Evolutionary conservation across 2,797 vertebrate genomes (phyloP), one percentile per base, ranked within the genome.

Genomic region (Acestrorhynchus altus): DNA sequence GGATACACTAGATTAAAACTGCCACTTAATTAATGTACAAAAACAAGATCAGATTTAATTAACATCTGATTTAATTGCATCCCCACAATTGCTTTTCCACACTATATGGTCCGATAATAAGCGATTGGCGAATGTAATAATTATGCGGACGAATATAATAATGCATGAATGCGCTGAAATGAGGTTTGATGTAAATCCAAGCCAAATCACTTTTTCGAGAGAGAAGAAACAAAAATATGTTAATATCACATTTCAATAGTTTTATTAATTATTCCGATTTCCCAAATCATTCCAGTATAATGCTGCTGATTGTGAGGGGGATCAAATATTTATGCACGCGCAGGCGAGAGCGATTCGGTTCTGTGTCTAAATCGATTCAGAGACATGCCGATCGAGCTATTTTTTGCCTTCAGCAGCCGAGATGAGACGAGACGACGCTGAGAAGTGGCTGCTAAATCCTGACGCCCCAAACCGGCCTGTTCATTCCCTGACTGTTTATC

Each of bases 21-120:
- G 90, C 77, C 89, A 90, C 92, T 93, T 92, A 91, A 93, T 93
- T 93, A 93, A 92, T 88, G 91, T 89, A 93, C 92, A 93, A 94
- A 83, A 93, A 94, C 93, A 91, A 93, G 92, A 94, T 94, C 93
- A 90, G 92, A 94, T 94, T 94, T 94, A 94, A 94, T 94, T 94
- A 94, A 92, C 91, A 93, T 93, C 92, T 90, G 91, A 93, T 94
- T 93, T 93, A 93, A 93, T 93, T 93, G 91, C 93, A 90, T 89
- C 89, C 85, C 88, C 79, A 90, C 90, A 89, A 92, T 92, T 93
- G 89, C 89, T 88, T 86, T 84, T 74, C 87, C 87, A 85, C 88
- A 86, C 83, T 81, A 77, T 73, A 87, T 75, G 88, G 87, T 90
- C 28, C 86, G 89, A 92, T 88, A 80, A 90, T 88, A 90, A 88